These are phyloP conservation scores for Dolichomitus sp. DNA, from an alignment of 2,888 invertebrate species.

Conservation along the genomic window DNA sequence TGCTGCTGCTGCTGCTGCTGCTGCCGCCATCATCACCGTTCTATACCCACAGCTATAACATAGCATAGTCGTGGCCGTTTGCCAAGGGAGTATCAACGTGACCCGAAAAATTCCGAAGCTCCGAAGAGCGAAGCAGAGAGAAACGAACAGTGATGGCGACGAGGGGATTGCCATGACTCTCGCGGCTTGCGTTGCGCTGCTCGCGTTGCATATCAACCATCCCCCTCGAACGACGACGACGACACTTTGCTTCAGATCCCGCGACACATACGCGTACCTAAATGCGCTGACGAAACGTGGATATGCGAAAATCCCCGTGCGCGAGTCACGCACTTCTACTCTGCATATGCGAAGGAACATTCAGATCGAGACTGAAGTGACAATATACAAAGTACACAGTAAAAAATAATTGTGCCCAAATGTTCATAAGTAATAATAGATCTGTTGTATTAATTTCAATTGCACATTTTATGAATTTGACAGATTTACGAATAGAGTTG, in stretches of 20 bases:
- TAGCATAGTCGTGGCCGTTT: constrained; percentile 71
- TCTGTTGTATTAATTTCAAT: too few species aligned
- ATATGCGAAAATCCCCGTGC: constrained; percentile 5
- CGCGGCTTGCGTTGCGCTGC: constrained; percentile 41
- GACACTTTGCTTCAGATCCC: constrained; percentile 33
- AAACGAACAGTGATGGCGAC: constrained; percentile 44
- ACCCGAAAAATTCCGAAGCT: constrained; percentile 77
- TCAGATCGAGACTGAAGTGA: constrained; percentile 13
- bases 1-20: constrained; percentile 58
- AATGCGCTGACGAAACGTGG: constrained; percentile 11
- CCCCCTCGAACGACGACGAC: constrained; percentile 22
- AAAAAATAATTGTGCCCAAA: too few species aligned
- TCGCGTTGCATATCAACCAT: constrained; percentile 63
- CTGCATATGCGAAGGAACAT: constrained; percentile 15
- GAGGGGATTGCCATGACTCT: constrained; percentile 52
- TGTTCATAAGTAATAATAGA: too few species aligned
- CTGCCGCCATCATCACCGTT: constrained; percentile 44
- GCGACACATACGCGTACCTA: constrained; percentile 24
- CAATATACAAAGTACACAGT: background rate
- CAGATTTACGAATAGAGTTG: too few species aligned
- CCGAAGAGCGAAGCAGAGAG: constrained; percentile 45
- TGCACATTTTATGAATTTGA: too few species aligned
- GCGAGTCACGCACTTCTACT: constrained; percentile 37
- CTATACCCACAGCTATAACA: background rate
- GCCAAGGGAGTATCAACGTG: constrained; percentile 77